These are phyloP conservation scores for Cyclina sinensis DNA, from an alignment of 1,140 invertebrate genomes.

Conservation along the genomic window DNA sequence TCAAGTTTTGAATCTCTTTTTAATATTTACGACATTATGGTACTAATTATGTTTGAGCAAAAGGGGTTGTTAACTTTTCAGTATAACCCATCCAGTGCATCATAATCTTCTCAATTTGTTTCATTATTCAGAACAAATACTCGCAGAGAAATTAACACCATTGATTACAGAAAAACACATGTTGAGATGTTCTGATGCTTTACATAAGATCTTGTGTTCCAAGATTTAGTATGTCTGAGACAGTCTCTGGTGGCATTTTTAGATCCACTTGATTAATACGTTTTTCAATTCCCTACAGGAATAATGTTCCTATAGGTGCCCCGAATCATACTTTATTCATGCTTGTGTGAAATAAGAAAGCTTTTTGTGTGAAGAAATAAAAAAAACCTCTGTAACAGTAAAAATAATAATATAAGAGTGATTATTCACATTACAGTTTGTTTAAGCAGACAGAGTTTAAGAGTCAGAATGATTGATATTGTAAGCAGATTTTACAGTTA, in stretches of 20 bases:
- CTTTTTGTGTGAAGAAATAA: too few species aligned
- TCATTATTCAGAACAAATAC: background rate
- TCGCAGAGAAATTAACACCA: background rate
- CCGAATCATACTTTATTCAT: background rate
- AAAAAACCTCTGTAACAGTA: too few species aligned
- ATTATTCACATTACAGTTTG: too few species aligned
- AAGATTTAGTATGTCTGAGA: too few species aligned
- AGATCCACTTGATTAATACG: background rate
- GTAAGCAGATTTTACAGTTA: too few species aligned
- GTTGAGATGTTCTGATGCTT: background rate
- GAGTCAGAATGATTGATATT: too few species aligned
- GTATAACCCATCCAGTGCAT: background rate
- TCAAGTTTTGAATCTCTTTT: background rate
- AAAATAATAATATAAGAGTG: too few species aligned
- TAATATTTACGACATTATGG: background rate
- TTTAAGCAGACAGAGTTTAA: too few species aligned
- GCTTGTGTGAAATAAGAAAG: too few species aligned
- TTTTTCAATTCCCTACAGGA: background rate
- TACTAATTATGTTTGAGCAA: too few species aligned
- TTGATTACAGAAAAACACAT: background rate
- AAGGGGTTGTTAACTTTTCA: background rate
- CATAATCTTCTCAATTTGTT: background rate
- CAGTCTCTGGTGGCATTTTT: too few species aligned
- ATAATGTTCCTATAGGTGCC: background rate
- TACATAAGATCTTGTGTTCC: too few species aligned